A percentile compares a stretch with the other conserved stretches of the same genome.
Evolutionary conservation across 2,797 vertebrate species (phyloP).

Genomic region (Arvicola amphibius): DNA sequence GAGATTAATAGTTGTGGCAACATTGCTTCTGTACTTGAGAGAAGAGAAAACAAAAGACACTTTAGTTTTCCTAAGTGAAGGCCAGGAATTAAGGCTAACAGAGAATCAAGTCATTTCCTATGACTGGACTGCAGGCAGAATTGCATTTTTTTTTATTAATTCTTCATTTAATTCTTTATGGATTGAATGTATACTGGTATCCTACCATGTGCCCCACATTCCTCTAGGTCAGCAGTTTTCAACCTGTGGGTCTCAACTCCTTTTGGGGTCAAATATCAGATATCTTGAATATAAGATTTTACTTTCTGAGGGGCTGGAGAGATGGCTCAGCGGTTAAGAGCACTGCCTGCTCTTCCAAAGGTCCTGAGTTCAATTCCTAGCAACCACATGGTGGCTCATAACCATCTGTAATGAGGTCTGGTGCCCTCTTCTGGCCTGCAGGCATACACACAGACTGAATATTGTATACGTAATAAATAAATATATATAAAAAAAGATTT

Average conservation of each 20-base stretch:
- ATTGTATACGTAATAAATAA: too few relatives aligned
- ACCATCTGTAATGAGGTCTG: too few relatives aligned
- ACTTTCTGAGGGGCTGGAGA: too few relatives aligned
- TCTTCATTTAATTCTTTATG: not conserved
- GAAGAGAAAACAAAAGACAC: not conserved
- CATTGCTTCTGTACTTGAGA: conserved; percentile 48
- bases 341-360: too few relatives aligned
- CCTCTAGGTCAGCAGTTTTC: not conserved
- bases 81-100: not conserved
- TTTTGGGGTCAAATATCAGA: not conserved
- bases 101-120: not conserved
- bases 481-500: too few relatives aligned
- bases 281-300: not conserved
- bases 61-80: not conserved
- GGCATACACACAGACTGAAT: too few relatives aligned
- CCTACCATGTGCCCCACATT: too few relatives aligned
- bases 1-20: not conserved
- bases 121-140: not conserved
- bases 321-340: too few relatives aligned
- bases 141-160: not conserved
- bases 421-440: too few relatives aligned
- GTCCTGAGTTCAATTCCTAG: too few relatives aligned
- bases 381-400: too few relatives aligned
- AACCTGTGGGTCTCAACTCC: not conserved
- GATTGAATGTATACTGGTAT: not conserved